Evolutionary conservation across 2,113 vertebrate species (phyloP), one percentile per base, ranked within the genome.

Genomic region (Tympanuchus pallidicinctus): DNA sequence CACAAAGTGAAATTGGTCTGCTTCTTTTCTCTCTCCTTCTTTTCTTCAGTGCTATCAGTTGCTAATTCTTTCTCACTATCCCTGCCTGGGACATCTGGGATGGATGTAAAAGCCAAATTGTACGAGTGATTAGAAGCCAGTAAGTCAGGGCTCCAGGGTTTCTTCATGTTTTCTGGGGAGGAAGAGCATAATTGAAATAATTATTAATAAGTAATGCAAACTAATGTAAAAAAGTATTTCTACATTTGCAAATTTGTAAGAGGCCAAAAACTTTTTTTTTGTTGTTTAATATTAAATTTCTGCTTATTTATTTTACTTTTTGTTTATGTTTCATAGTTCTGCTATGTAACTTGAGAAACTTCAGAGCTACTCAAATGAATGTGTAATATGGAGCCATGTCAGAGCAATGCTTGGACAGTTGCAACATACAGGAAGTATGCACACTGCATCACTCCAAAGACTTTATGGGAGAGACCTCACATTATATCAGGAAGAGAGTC

Each of bases 1-100:
- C 98, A 98, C 87, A 98, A 75, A 56, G 98, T 98, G 85, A 98
- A 98, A 87, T 89, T 98, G 70, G 77, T 38, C 10, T 96, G 96
- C 71, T 97, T 98, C 96, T 97, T 98, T 93, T 98, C 98, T 74
- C 88, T 95, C 65, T 97, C 98, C 63, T 95, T 89, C 75, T 97
- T 98, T 60, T 97, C 98, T 78, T 98, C 97, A 74, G 90, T 94
- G 64, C 94, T 96, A 56, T 95, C 90, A 21, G 94, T 32, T 80
- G 88, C 77, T 75, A 97, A 82, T 70, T 97, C 97, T 92, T 95
- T 85, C 54, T 97, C 97, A 81, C 82, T 73, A 87, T 97, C 97
- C 28, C 64, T 88, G 63, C 96, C 96, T 13, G 83, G 95, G 36
- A 82, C 86, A 63, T 97, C 96, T 13, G 83, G 94, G 36, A 82